Base-by-base conservation (phyloP, 2,113 vertebrate genomes). In the Grallaria varia region DNA sequence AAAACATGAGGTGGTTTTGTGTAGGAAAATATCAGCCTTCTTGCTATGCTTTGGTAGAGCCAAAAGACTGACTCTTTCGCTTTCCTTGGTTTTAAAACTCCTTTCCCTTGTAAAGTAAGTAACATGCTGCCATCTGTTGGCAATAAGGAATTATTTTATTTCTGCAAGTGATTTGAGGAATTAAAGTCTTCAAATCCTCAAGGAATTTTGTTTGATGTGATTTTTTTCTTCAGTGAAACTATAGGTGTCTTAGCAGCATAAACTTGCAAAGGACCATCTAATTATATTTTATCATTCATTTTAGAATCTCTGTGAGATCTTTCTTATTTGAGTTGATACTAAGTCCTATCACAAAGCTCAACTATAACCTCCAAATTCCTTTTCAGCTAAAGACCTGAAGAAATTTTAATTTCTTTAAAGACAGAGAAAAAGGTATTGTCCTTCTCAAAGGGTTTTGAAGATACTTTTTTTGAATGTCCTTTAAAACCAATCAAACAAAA, bases 111-210 rank as follows among this genome's bases (percentile, higher is more conserved):
- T 49, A 88, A 91, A 94, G 15, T 27, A 93, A 66, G 90, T 86
- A 84, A 52, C 64, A 76, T 81, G 66, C 91, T 97, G 97, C 97
- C 96, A 97, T 93, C 96, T 97, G 56, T 87, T 93, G 97, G 74
- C 62, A 40, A 33, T 11, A 14, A 2, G 6, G 28, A 14, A 17
- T 58, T 31, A 20, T 37, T 81, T 59, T n/a, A 52, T 71, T 64
- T 73, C 53, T 60, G 80, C 37, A 25, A 52, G n/a, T 31, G 17
- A 40, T 42, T 59, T 45, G 24, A 25, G 27, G 49, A 59, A 49
- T 28, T 55, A 14, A 39, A 39, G 39, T n/a, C 39, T 47, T 55
- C 53, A 75, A 15, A 40, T 25, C n/a, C 39, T 64, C 56, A 25
- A 53, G 35, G 28, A 47, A 73, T 39, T 87, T 50, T 24, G 27